Evolutionary conservation across 2,888 invertebrate genomes (phyloP).

Genomic region (Andrena bicolor): DNA sequence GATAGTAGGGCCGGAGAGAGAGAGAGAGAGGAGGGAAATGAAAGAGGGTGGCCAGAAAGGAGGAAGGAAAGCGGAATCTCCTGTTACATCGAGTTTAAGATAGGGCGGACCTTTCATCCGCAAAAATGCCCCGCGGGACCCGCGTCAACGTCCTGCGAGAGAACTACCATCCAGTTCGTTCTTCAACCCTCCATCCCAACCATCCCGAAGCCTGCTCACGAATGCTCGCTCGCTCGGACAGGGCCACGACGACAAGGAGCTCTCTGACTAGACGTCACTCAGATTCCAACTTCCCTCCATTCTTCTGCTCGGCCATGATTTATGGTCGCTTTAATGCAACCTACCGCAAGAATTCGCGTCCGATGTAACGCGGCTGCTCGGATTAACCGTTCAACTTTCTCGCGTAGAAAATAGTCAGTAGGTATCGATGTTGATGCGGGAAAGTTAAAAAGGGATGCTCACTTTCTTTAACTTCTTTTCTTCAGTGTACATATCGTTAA

Average conservation of each 20-base stretch:
- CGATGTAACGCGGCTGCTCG: conserved; percentile 52
- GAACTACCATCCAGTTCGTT: conserved; percentile 38
- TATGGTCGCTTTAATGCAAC: conserved; percentile 77
- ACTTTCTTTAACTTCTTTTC: too few relatives aligned
- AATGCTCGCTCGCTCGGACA: conserved; percentile 57
- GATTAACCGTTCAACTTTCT: conserved; percentile 47
- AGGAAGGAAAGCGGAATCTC: conserved; percentile 54
- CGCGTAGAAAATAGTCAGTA: too few relatives aligned
- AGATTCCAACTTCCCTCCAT: conserved; percentile 70
- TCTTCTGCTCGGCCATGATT: conserved; percentile 75
- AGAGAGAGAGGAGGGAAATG: conserved; percentile 15
- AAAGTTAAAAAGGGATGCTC: too few relatives aligned
- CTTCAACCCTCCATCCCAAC: conserved; percentile 29
- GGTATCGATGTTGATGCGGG: too few relatives aligned
- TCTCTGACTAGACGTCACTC: conserved; percentile 75
- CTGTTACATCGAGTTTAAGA: conserved; percentile 71
- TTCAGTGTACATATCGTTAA: too few relatives aligned
- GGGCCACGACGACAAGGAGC: conserved; percentile 71
- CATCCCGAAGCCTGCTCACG: conserved; percentile 70
- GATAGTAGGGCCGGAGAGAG: neutral
- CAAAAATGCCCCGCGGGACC: conserved; percentile 83
- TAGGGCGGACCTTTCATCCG: conserved; percentile 77
- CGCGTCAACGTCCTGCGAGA: conserved; percentile 81
- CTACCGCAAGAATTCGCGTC: conserved; percentile 63
- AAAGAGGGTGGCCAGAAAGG: conserved; percentile 11